These are phyloP conservation scores for Brachypalpus laphriformis DNA, from an alignment of 2,888 invertebrate species.

Conservation along the genomic window DNA sequence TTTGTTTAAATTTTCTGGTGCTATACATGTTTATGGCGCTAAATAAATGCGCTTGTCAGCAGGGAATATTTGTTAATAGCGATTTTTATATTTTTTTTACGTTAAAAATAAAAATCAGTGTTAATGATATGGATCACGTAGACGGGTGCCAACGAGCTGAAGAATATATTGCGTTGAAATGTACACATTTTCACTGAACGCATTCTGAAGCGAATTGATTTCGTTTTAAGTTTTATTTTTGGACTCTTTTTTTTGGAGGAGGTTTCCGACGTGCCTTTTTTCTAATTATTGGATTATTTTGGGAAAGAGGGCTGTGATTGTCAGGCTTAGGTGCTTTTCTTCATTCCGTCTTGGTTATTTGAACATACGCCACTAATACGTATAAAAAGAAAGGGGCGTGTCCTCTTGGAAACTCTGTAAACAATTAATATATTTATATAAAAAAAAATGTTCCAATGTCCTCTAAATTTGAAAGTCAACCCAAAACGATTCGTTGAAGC, in stretches of 20 bases:
- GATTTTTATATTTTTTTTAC: background rate
- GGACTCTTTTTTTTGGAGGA: constrained; percentile 12
- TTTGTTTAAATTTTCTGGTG: background rate
- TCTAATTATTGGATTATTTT: background rate
- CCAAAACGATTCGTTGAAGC: no score
- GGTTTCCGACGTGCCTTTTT: background rate
- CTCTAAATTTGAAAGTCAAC: no score
- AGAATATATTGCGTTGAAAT: background rate
- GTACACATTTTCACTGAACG: background rate
- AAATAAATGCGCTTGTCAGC: constrained; percentile 18
- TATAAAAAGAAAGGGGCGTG: no score
- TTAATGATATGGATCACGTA: constrained; percentile 23
- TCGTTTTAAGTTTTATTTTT: constrained; percentile 19
- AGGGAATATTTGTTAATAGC: background rate
- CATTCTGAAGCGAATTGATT: background rate
- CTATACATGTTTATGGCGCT: background rate
- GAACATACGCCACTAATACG: no score
- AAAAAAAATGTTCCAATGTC: no score
- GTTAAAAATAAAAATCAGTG: constrained; percentile 33
- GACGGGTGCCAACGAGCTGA: background rate
- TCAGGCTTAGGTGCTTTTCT: no score
- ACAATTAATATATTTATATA: no score
- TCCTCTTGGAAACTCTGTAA: no score
- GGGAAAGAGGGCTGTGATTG: no score
- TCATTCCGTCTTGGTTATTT: no score